Conservation (phyloP, 2,113 vertebrate genomes). For the Crotalus helleri region DNA sequence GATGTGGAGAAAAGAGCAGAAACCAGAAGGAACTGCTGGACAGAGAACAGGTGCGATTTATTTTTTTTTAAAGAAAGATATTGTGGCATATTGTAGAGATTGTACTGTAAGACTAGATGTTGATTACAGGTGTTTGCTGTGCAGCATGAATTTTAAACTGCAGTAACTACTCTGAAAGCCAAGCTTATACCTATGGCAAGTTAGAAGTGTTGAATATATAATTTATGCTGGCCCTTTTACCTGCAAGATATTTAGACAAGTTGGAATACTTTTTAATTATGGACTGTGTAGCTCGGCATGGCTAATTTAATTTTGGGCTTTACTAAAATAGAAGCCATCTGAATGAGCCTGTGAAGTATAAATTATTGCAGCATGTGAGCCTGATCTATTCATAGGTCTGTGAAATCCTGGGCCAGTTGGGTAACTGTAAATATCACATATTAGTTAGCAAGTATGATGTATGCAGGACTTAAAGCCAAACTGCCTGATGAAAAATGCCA, state of each 20-base stretch:
- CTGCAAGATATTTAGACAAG: not conserved
- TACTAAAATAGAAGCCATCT: not conserved
- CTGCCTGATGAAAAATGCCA: not conserved
- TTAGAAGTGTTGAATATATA: not conserved
- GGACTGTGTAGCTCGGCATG: too few relatives aligned
- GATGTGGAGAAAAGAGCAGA: slow-evolving; percentile 20
- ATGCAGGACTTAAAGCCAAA: not conserved
- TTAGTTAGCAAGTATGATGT: not conserved
- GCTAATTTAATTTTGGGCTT: not conserved
- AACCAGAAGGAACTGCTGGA: slow-evolving; percentile 26
- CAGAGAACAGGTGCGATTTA: slow-evolving; percentile 59
- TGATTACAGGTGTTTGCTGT: not conserved
- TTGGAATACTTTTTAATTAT: not conserved
- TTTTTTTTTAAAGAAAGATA: not conserved
- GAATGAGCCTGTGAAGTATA: not conserved
- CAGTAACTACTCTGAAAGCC: not conserved
- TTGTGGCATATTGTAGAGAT: not conserved
- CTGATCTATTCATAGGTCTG: not conserved
- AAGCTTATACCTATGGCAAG: not conserved
- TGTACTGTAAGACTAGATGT: not conserved
- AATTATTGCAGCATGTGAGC: not conserved
- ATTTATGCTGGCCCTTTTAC: not conserved
- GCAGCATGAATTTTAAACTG: not conserved
- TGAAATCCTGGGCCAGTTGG: not conserved
- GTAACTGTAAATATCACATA: not conserved